phyloP scores from a whole-genome alignment of 2,113 vertebrate species.

The Pyxicephalus adspersus region DNA sequence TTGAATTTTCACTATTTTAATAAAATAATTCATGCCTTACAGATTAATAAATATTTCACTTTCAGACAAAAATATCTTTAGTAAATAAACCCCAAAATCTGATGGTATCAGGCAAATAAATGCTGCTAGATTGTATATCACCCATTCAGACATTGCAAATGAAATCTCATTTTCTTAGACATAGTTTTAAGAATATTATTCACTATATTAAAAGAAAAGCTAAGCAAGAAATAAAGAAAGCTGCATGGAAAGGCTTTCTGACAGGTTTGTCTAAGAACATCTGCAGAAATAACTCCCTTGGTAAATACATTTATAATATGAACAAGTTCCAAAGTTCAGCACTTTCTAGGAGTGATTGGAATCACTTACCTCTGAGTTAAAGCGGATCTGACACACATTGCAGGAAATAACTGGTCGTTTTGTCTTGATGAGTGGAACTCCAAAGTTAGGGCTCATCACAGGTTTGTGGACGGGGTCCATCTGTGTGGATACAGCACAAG shows the following conservation, averaged over 20 bases:
- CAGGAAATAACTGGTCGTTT: constrained; percentile 90
- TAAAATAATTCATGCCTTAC: no score
- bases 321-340: no score
- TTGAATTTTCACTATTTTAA: no score
- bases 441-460: constrained; percentile 88
- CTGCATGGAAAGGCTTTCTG: neutral
- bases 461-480: constrained; percentile 95
- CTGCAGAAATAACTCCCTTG: no score
- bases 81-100: no score
- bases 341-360: neutral
- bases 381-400: constrained; percentile 93
- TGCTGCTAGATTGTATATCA: no score
- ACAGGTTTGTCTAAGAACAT: neutral
- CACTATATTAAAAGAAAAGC: neutral
- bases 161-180: neutral
- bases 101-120: no score
- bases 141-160: no score
- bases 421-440: constrained; percentile 85
- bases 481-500: constrained; percentile 69
- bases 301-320: neutral
- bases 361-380: constrained; percentile 89
- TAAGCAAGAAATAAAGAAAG: neutral
- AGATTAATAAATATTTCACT: no score
- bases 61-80: no score
- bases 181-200: neutral